Evolutionary conservation across 1,140 invertebrate species (phyloP), one percentile per base, ranked within the genome.

Genomic region (Bombus fervidus): DNA sequence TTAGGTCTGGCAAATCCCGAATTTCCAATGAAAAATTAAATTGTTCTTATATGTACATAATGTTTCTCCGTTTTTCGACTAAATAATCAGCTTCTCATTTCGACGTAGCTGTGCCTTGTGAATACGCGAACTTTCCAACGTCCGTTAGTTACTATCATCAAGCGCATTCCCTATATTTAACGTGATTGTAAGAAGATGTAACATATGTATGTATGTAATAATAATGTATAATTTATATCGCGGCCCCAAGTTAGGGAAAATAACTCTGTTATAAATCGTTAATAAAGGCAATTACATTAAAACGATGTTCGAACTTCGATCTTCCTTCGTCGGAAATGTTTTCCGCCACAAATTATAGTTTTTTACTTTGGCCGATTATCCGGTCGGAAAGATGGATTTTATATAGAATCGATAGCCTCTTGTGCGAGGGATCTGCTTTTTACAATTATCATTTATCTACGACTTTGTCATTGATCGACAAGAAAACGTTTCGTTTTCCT

Each of bases 141-240:
- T 53, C 47, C 69, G 2, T 28, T 41, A 53, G 2, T 57, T 57
- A 62, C 41, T 57, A 18, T 78, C 66, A 9, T 59, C n/a, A 28
- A 64, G n/a, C 18, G 8, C 68, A 31, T 18, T 4, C 43, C 28
- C 37, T 53, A 57, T 78, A 81, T 82, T 85, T 81, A 82, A 89
- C 62, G 57, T 59, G 59, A 80, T 66, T 89, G 80, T 89, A 89
- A 86, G 39, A 89, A 81, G 78, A 53, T 89, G 87, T 89, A 89
- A 84, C 81, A 89, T 89, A 89, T 81, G 57, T 86, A 81, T 57
- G 77, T 80, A 66, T 53, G 22, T 34, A 76, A 66, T n/a, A 47
- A 62, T 76, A 47, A 59, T 47, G 72, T 85, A 81, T 89, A 88
- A 86, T 88, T 88, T 89, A 88, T 88, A 59, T 25, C 41, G 34